Percentiles rank a stretch among this genome's conserved stretches.
Conservation (phyloP, 2,888 invertebrate genomes). For the Hyles lineata region DNA sequence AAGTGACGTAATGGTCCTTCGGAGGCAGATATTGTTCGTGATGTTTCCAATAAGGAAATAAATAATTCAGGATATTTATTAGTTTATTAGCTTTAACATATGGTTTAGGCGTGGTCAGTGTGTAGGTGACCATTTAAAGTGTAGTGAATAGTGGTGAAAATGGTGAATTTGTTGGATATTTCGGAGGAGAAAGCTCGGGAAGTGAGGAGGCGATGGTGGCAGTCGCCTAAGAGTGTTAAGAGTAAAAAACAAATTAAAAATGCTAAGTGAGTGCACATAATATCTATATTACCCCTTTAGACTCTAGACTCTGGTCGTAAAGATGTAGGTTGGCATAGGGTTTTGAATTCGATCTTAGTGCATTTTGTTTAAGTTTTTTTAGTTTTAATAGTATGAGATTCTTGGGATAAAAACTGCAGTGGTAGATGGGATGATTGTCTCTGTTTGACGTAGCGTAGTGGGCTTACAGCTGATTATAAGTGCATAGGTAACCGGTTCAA, state of each 20-base stretch:
- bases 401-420: no score
- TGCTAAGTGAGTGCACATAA: conserved; percentile 49
- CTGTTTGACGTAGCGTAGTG: no score
- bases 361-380: no score
- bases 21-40: neutral
- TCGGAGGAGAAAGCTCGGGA: conserved; percentile 63
- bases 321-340: no score
- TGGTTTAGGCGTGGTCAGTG: conserved; percentile 18
- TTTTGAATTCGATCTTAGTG: no score
- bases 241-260: conserved; percentile 57
- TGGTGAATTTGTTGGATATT: conserved; percentile 58
- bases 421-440: no score
- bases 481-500: no score
- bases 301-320: no score
- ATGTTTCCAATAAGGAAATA: neutral
- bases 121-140: neutral
- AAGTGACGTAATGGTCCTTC: neutral
- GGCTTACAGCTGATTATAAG: no score
- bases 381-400: no score
- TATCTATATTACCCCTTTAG: no score
- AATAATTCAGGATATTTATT: neutral
- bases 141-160: conserved; percentile 33
- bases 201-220: conserved; percentile 71
- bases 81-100: neutral
- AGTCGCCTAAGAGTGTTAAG: conserved; percentile 62